phyloP scores from a whole-genome alignment of 2,113 vertebrate genomes.

The Scartelaos histophorus region DNA sequence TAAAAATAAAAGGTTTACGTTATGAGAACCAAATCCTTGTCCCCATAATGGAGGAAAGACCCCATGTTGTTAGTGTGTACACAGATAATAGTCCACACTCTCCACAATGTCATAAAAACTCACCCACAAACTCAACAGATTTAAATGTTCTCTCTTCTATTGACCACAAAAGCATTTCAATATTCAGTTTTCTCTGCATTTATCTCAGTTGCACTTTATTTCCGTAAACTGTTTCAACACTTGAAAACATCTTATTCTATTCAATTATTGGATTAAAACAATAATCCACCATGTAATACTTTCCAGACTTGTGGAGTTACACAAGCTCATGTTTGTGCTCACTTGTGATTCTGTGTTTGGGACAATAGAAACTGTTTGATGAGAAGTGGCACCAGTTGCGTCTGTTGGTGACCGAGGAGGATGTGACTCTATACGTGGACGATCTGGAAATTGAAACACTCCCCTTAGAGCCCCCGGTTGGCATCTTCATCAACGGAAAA shows the following conservation, averaged over 20 bases:
- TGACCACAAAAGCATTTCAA: background rate
- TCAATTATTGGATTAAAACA: background rate
- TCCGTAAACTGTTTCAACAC: background rate
- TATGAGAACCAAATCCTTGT: too few relatives aligned
- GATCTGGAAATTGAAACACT: constrained; percentile 85
- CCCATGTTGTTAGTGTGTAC: too few relatives aligned
- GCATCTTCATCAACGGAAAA: constrained; percentile 93
- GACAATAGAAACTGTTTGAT: constrained; percentile 85
- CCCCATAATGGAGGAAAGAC: too few relatives aligned
- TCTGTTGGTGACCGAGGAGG: constrained; percentile 91
- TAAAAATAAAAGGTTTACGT: too few relatives aligned
- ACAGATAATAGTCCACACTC: too few relatives aligned
- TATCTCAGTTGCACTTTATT: background rate
- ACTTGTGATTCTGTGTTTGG: constrained; percentile 23
- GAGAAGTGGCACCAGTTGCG: constrained; percentile 94
- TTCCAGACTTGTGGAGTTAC: background rate
- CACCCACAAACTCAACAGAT: too few relatives aligned
- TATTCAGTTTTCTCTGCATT: background rate
- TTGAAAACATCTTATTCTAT: background rate
- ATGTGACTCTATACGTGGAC: constrained; percentile 89
- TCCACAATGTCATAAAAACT: too few relatives aligned
- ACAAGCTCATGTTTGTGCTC: constrained; percentile 1
- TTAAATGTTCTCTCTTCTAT: background rate
- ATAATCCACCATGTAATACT: background rate
- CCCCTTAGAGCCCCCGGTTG: constrained; percentile 85